A percentile compares a stretch with the other conserved stretches of the same genome.
Conservation (phyloP, 2,888 invertebrate genomes). For the Drosophila paranaensis region DNA sequence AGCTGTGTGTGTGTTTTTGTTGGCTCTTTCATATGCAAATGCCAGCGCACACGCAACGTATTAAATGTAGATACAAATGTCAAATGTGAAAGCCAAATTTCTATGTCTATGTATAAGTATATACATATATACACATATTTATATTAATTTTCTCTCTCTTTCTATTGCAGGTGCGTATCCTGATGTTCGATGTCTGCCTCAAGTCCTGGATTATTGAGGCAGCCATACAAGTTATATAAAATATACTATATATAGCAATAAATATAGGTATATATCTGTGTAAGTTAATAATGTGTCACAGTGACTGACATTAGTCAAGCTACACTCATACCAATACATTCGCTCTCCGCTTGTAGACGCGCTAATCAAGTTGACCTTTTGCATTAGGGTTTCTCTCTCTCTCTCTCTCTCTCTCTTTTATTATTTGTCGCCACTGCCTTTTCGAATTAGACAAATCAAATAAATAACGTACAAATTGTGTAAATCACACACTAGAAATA, state of each 20-base stretch:
- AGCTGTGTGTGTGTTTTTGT: not conserved
- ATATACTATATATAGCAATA: constrained; percentile 9
- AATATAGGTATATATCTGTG: constrained; percentile 25
- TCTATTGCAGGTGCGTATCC: constrained; percentile 69
- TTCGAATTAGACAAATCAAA: constrained; percentile 54
- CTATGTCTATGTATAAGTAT: not conserved
- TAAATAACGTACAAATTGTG: constrained; percentile 32
- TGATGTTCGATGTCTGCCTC: constrained; percentile 69
- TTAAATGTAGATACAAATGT: constrained; percentile 30
- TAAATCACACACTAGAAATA: constrained; percentile 13
- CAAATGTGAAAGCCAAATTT: constrained; percentile 31
- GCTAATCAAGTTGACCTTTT: constrained; percentile 78
- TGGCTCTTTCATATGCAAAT: constrained; percentile 50
- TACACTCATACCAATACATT: not conserved
- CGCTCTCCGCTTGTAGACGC: constrained; percentile 23
- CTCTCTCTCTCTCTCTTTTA: not conserved
- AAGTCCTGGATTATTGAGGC: constrained; percentile 81
- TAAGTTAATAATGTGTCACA: constrained; percentile 34
- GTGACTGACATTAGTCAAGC: constrained; percentile 30
- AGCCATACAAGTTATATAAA: constrained; percentile 43
- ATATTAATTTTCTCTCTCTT: constrained; percentile 24
- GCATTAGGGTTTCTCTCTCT: constrained; percentile 38
- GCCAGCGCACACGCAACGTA: constrained; percentile 42
- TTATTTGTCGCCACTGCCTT: constrained; percentile 21
- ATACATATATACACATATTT: not conserved